These are phyloP conservation scores for Halictus ligatus DNA, from an alignment of 2,888 invertebrate genomes.

Conservation along the genomic window DNA sequence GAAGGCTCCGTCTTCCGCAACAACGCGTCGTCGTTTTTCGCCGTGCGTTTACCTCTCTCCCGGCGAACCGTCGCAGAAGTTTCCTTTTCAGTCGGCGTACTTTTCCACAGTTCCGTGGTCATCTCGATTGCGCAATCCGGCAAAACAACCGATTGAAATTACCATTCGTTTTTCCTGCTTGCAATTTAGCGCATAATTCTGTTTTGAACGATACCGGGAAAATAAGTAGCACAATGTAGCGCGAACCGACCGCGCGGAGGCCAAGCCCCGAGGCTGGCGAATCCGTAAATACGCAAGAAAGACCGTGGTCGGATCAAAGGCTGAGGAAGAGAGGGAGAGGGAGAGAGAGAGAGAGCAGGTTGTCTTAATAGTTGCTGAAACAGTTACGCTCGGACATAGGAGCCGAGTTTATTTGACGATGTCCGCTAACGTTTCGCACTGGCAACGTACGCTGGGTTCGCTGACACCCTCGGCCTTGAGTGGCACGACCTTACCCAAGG, in stretches of 20 bases:
- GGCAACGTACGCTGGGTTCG: slow-evolving; percentile 55
- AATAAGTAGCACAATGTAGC: neutral
- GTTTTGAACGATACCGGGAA: neutral
- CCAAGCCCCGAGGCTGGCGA: neutral
- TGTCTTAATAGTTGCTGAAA: neutral
- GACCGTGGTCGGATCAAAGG: neutral
- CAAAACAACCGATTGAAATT: neutral
- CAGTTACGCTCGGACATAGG: neutral
- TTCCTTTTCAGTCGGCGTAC: neutral
- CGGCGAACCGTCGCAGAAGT: neutral
- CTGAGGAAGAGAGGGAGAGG: neutral
- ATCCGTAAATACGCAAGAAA: neutral
- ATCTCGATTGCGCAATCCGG: neutral
- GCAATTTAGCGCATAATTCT: neutral
- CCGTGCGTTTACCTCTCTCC: neutral
- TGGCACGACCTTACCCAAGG: slow-evolving; percentile 71
- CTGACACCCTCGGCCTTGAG: slow-evolving; percentile 64
- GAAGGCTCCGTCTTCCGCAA: neutral
- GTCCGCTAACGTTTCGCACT: slow-evolving; percentile 1
- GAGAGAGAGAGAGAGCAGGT: neutral
- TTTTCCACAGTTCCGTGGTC: neutral
- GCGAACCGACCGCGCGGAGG: neutral
- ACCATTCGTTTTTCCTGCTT: neutral
- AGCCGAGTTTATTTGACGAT: neutral
- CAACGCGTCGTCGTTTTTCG: neutral